Base-by-base conservation (phyloP, 1,140 invertebrate species). In the Popillia japonica region DNA sequence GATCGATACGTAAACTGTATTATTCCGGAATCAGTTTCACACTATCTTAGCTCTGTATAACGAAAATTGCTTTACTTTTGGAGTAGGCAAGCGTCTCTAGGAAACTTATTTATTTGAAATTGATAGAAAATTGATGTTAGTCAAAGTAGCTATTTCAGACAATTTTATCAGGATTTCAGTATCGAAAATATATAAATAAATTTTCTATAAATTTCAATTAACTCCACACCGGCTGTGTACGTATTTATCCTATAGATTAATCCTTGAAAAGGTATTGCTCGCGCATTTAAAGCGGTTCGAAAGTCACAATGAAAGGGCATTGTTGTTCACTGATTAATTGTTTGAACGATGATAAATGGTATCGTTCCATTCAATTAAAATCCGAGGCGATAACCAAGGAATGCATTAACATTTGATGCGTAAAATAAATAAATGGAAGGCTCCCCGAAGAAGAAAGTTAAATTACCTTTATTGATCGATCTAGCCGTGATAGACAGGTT, bases 351-450 rank as follows among this genome's bases (percentile, higher is more conserved):
- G 48, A 55, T 55, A 55, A 55, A 55, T 55, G 48, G 48, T 55
- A 55, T 55, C 48, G 48, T 55, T 55, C 48, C 48, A 55, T 55
- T 55, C 48, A 55, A 55, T 55, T 55, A 55, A 55, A 55, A 55
- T 55, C 48, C 48, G 48, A 55, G 17, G 48, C 48, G 48, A 55
- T 55, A 55, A 55, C 48, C 48, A 55, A 17, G 14, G 48, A 55
- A 55, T 55, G 48, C 48, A 55, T 55, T 55, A 55, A 55, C 48
- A 55, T 55, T 17, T 55, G 48, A 55, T 55, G 48, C 48, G 48
- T 55, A 55, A 55, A 55, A 55, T 55, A 55, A 55, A 55, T 55
- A 55, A 55, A 55, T 55, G 48, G 14, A 55, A 55, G 48, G 48
- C 17, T 55, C 17, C 48, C 42, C 48, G 48, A 55, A 14, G 48